phyloP scores from a whole-genome alignment of 2,888 invertebrate genomes.

The Zele albiditarsus region DNA sequence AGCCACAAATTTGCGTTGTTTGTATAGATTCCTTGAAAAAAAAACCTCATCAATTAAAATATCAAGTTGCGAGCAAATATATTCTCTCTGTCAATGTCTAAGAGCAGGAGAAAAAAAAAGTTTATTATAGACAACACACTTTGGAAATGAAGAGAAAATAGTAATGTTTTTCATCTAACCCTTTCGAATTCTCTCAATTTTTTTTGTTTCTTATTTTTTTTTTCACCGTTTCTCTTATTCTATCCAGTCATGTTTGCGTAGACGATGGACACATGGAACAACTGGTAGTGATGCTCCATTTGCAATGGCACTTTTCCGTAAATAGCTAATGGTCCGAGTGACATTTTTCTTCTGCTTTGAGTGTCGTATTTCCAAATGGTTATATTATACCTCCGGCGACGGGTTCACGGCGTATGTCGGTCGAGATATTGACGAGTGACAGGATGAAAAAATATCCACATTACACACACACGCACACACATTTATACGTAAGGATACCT shows the following conservation, averaged over 20 bases:
- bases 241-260: background rate
- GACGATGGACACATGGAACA: conserved; percentile 2
- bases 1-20: too few relatives aligned
- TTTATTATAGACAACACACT: too few relatives aligned
- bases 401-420: background rate
- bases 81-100: too few relatives aligned
- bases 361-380: conserved; percentile 65
- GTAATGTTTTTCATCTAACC: too few relatives aligned
- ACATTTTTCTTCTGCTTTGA: conserved; percentile 53
- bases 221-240: background rate
- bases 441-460: background rate
- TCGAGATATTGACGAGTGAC: background rate
- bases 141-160: too few relatives aligned
- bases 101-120: too few relatives aligned
- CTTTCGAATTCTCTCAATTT: background rate
- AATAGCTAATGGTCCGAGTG: conserved; percentile 69
- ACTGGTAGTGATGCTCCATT: conserved; percentile 58
- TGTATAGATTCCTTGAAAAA: too few relatives aligned
- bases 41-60: too few relatives aligned
- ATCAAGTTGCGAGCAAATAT: too few relatives aligned
- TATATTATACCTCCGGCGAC: background rate
- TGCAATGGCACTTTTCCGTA: conserved; percentile 68
- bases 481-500: too few relatives aligned
- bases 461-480: too few relatives aligned
- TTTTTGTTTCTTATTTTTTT: background rate